phyloP scores from a whole-genome alignment of 2,888 invertebrate genomes.

The Drosophila cracens region DNA sequence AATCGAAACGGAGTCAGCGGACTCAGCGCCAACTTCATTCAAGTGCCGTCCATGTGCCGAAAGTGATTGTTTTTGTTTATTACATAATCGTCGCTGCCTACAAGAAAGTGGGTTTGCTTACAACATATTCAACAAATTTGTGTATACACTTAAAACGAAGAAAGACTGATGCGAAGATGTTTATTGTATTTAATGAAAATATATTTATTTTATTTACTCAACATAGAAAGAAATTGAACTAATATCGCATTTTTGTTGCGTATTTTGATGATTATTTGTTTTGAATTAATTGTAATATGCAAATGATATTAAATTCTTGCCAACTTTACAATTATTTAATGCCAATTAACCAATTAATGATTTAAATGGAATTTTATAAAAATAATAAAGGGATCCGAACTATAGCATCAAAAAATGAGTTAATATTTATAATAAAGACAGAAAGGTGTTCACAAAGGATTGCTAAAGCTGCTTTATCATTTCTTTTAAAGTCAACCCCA shows the following conservation, averaged over 20 bases:
- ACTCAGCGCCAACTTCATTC: conserved; percentile 54
- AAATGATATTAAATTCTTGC: background rate
- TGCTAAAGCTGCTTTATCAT: background rate
- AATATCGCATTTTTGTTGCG: background rate
- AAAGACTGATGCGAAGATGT: background rate
- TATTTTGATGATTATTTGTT: background rate
- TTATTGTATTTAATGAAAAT: background rate
- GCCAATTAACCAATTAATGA: background rate
- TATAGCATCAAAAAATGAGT: background rate
- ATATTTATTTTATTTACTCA: background rate
- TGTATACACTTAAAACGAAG: conserved; percentile 18
- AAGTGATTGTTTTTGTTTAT: conserved; percentile 67
- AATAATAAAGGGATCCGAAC: background rate
- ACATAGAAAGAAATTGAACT: background rate
- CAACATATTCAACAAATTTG: background rate
- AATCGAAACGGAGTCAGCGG: conserved; percentile 21
- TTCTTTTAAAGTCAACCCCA: background rate
- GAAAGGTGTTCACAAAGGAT: background rate
- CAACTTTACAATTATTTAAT: background rate
- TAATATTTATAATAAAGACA: background rate
- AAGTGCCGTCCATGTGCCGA: conserved; percentile 70
- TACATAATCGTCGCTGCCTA: conserved; percentile 54
- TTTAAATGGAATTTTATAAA: background rate
- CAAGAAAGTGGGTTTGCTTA: conserved; percentile 51
- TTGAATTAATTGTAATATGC: background rate